These are phyloP conservation scores for Caradrina clavipalpis DNA, from an alignment of 2,888 invertebrate species.

Conservation along the genomic window DNA sequence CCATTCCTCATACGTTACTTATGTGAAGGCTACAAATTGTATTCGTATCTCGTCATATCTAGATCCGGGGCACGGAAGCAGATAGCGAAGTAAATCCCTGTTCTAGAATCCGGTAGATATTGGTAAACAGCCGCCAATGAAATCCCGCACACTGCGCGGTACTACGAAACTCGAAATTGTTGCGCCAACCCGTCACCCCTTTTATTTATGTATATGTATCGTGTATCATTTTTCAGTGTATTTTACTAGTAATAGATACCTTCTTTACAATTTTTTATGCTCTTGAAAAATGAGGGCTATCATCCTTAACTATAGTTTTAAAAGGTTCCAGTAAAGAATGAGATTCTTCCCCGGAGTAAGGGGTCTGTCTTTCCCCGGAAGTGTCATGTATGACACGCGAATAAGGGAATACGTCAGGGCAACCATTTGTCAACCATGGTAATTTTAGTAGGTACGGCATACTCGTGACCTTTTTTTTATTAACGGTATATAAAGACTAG, in stretches of 20 bases:
- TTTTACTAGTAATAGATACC: conserved; percentile 62
- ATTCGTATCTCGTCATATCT: conserved; percentile 50
- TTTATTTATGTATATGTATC: conserved; percentile 30
- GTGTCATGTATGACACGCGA: conserved; percentile 11
- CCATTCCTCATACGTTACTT: conserved; percentile 40
- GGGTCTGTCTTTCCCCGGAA: conserved; percentile 5
- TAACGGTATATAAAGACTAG: background rate
- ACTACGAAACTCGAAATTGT: conserved; percentile 53
- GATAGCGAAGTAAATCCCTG: conserved; percentile 52
- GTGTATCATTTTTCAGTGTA: conserved; percentile 66
- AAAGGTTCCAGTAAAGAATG: conserved; percentile 5
- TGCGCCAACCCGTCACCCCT: conserved; percentile 30
- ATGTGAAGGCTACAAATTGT: conserved; percentile 40
- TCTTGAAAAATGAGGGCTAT: conserved; percentile 19
- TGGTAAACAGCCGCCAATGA: conserved; percentile 63
- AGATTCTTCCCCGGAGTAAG: background rate
- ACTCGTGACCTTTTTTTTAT: conserved; percentile 18
- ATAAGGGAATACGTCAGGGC: conserved; percentile 31
- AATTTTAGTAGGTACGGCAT: conserved; percentile 27
- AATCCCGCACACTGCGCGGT: conserved; percentile 39
- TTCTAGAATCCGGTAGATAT: conserved; percentile 53
- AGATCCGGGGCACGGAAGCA: conserved; percentile 48
- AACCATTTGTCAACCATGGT: conserved; percentile 44
- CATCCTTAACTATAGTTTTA: background rate
- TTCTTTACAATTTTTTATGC: conserved; percentile 62